Evolutionary conservation across 2,888 invertebrate genomes (phyloP).

Genomic region (Mongoloraphidia duomilia): DNA sequence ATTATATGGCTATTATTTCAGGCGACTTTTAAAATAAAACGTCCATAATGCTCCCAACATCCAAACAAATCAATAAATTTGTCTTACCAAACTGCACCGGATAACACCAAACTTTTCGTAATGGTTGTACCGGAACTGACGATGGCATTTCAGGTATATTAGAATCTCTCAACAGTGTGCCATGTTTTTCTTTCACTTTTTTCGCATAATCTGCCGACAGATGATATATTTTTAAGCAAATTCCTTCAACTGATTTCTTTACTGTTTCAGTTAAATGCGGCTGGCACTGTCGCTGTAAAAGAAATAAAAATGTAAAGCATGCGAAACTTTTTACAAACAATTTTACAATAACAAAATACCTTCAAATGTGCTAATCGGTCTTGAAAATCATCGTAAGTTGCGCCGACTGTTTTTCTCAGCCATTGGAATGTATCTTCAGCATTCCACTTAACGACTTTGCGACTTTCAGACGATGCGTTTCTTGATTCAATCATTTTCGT

Average conservation of each 20-base stretch:
- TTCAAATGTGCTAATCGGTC: constrained; percentile 80
- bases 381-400: constrained; percentile 87
- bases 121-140: constrained; percentile 47
- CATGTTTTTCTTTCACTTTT: constrained; percentile 78
- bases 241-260: constrained; percentile 86
- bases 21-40: no score
- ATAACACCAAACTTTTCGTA: constrained; percentile 90
- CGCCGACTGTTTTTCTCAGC: constrained; percentile 83
- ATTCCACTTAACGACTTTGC: constrained; percentile 97
- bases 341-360: constrained; percentile 20
- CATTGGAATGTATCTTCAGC: constrained; percentile 95
- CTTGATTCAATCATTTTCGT: constrained; percentile 93
- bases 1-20: no score
- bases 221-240: constrained; percentile 87
- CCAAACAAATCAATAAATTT: no score
- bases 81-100: constrained; percentile 67
- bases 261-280: constrained; percentile 91
- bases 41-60: no score
- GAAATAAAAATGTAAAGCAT: constrained; percentile 3
- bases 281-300: constrained; percentile 71
- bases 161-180: constrained; percentile 72
- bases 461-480: constrained; percentile 80
- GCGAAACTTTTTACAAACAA: background rate
- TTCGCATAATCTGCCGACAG: constrained; percentile 83
- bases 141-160: constrained; percentile 58